Conservation (phyloP, 2,113 vertebrate species). For the Nannobrachium achirus region DNA sequence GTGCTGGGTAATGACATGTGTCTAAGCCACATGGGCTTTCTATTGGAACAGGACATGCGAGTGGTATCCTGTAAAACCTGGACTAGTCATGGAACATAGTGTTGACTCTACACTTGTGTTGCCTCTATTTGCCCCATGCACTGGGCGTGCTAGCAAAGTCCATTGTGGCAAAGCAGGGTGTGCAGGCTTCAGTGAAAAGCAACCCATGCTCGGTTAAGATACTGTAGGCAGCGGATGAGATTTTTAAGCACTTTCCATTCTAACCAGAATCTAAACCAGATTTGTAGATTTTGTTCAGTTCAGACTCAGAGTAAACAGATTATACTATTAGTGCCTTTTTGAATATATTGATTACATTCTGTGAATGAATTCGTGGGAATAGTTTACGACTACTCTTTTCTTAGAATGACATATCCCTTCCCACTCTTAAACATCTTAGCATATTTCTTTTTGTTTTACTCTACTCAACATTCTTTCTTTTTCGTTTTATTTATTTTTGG, state of each 20-base stretch:
- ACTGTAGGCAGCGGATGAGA: neutral
- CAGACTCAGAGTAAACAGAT: too few species aligned
- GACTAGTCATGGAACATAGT: neutral
- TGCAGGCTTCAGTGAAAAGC: neutral
- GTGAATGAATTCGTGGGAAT: too few species aligned
- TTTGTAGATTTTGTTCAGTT: too few species aligned
- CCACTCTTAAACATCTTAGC: too few species aligned
- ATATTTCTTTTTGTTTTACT: too few species aligned
- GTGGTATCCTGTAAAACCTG: constrained; percentile 6
- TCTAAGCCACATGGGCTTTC: constrained; percentile 21
- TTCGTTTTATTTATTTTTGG: neutral
- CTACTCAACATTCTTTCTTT: neutral
- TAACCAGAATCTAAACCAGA: too few species aligned
- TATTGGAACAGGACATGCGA: constrained; percentile 21
- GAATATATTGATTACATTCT: neutral
- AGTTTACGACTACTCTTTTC: too few species aligned
- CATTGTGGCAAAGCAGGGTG: neutral
- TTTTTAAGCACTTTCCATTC: too few species aligned
- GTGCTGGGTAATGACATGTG: constrained; percentile 1
- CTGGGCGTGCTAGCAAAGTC: neutral
- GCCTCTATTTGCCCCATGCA: too few species aligned
- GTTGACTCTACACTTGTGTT: neutral
- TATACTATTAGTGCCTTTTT: neutral
- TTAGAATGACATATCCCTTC: too few species aligned
- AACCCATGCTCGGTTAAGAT: neutral